These are phyloP conservation scores for Acanthurus leucopareius DNA, from an alignment of 2,797 vertebrate genomes.

Conservation along the genomic window DNA sequence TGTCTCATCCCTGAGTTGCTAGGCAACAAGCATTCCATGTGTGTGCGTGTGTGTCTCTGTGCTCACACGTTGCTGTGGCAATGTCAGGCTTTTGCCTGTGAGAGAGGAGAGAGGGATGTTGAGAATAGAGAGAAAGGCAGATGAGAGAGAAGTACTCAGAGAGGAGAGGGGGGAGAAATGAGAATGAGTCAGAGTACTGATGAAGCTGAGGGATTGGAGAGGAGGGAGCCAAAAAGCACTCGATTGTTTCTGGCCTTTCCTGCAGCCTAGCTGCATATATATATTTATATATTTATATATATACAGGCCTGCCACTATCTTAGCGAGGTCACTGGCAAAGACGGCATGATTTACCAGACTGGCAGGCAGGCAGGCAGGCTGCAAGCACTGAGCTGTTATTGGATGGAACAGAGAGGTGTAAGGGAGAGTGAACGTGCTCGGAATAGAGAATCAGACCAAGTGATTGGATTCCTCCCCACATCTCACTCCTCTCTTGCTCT, in stretches of 20 bases:
- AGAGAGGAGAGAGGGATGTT: constrained; percentile 71
- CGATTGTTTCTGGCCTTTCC: constrained; percentile 73
- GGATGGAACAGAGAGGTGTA: constrained; percentile 80
- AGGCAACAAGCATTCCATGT: constrained; percentile 85
- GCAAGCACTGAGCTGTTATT: constrained; percentile 77
- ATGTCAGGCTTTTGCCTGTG: constrained; percentile 78
- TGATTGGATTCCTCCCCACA: constrained; percentile 82
- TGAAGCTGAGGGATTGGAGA: constrained; percentile 71
- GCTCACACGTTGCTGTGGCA: constrained; percentile 76
- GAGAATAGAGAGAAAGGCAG: constrained; percentile 76
- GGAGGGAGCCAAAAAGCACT: constrained; percentile 70
- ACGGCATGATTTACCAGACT: constrained; percentile 81
- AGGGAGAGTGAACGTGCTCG: constrained; percentile 78
- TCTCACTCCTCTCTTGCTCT: constrained; percentile 66
- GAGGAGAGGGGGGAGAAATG: constrained; percentile 70
- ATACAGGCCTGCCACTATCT: constrained; percentile 70
- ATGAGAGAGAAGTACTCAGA: constrained; percentile 77
- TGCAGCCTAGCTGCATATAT: constrained; percentile 59
- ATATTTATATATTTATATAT: constrained; percentile 10
- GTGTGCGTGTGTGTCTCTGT: constrained; percentile 62
- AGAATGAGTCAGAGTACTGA: constrained; percentile 78
- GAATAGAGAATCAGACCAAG: constrained; percentile 80
- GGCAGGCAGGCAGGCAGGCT: constrained; percentile 71
- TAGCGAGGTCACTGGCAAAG: constrained; percentile 79
- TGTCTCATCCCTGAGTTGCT: constrained; percentile 87